Percentiles rank a stretch among this genome's conserved stretches.
Evolutionary conservation across 2,797 vertebrate species (phyloP).

Genomic region (Eleutherodactylus coqui): DNA sequence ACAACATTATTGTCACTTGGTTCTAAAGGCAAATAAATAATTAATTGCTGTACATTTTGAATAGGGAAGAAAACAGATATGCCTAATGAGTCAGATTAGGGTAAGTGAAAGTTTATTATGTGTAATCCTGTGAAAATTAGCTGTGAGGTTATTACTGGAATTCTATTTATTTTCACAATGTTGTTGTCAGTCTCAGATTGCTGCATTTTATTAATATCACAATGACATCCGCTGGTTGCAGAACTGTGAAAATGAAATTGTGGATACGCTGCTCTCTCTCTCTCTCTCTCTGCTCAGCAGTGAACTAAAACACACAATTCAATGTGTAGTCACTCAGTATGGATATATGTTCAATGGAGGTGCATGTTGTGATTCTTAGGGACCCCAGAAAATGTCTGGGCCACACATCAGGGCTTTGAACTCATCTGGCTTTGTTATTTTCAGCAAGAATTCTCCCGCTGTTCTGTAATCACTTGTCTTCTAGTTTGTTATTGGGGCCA

Average conservation of each 20-base stretch:
- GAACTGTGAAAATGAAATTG: background rate
- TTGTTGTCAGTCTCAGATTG: background rate
- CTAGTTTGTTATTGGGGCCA: too few relatives aligned
- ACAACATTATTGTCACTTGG: background rate
- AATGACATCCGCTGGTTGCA: background rate
- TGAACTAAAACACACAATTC: background rate
- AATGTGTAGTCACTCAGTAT: background rate
- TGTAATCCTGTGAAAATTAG: slow-evolving; percentile 9
- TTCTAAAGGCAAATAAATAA: background rate
- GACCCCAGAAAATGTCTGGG: too few relatives aligned
- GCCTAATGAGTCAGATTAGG: slow-evolving; percentile 6
- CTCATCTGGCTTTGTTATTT: too few relatives aligned
- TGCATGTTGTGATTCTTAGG: too few relatives aligned
- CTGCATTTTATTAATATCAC: background rate
- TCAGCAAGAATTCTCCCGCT: too few relatives aligned
- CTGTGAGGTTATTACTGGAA: background rate
- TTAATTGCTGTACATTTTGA: background rate
- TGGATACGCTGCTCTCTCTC: background rate
- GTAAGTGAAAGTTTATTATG: background rate
- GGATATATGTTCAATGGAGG: too few relatives aligned
- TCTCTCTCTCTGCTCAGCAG: background rate
- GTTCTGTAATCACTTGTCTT: too few relatives aligned
- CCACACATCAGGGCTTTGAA: too few relatives aligned
- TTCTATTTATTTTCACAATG: background rate
- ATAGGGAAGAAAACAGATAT: background rate